Conservation (phyloP, 2,888 invertebrate species). For the Drosophila macrospina region DNA sequence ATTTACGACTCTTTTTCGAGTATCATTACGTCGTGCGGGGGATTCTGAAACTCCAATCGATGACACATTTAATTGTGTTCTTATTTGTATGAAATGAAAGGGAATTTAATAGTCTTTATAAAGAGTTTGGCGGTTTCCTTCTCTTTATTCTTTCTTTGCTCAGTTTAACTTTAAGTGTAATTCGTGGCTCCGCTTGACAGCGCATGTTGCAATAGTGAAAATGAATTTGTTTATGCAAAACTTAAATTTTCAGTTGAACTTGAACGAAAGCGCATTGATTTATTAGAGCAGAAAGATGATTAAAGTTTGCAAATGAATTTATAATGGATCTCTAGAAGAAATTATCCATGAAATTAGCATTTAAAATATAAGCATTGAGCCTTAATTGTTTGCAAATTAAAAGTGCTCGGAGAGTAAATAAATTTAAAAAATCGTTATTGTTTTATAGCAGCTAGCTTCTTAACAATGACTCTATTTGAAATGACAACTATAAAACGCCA, state of each 20-base stretch:
- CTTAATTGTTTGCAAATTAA: no score
- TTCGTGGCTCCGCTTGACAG: conserved; percentile 69
- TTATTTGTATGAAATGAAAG: background rate
- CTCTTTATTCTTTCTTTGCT: conserved; percentile 22
- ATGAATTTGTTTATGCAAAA: conserved; percentile 21
- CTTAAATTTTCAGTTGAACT: conserved; percentile 20
- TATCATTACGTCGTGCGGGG: background rate
- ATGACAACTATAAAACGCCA: background rate
- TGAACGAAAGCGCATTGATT: conserved; percentile 36
- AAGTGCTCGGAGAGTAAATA: background rate
- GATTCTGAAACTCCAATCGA: no score
- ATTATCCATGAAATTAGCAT: background rate
- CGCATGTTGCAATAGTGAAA: conserved; percentile 50
- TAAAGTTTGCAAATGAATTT: no score
- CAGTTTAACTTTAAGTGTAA: conserved; percentile 61
- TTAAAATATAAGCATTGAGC: background rate
- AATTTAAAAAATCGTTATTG: background rate
- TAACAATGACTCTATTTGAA: accelerated
- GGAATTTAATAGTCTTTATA: conserved; percentile 13
- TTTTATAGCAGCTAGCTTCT: conserved; percentile 27
- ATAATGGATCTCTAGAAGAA: no score
- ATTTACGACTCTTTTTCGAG: background rate
- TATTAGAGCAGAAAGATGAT: conserved; percentile 13
- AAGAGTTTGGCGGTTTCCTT: conserved; percentile 5
- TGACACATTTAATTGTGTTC: background rate